Evolutionary conservation across 2,797 vertebrate species (phyloP).

Genomic region (Rhadinocentrus ornatus): DNA sequence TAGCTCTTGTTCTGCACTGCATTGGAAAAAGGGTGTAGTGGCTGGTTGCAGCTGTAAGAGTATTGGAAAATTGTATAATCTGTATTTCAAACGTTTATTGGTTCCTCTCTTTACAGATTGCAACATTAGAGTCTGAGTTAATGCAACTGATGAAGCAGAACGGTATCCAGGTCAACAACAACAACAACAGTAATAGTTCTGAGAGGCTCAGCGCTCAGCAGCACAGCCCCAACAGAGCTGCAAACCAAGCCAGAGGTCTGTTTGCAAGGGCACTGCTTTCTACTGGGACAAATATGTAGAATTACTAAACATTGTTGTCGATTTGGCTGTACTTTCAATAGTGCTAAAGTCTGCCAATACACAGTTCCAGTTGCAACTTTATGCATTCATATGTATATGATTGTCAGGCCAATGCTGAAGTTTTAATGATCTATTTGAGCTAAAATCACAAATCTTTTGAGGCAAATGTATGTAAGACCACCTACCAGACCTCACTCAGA

Average conservation of each 20-base stretch:
- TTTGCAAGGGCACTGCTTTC: constrained; percentile 10
- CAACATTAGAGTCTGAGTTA: constrained; percentile 92
- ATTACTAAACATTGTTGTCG: background rate
- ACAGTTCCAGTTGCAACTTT: background rate
- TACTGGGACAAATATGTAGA: background rate
- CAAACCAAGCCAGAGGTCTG: constrained; percentile 63
- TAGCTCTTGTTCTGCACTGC: constrained; percentile 14
- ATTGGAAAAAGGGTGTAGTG: constrained; percentile 10
- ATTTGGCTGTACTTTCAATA: background rate
- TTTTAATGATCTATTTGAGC: background rate
- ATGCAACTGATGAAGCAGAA: constrained; percentile 96
- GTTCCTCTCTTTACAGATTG: constrained; percentile 83
- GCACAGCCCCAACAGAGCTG: constrained; percentile 42
- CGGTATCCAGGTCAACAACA: constrained; percentile 96
- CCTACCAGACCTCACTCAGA: background rate
- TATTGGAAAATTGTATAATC: constrained; percentile 11
- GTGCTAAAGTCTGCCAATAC: background rate
- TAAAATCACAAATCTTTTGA: background rate
- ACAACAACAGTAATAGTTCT: constrained; percentile 92
- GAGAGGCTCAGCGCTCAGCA: constrained; percentile 64
- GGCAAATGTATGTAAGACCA: background rate
- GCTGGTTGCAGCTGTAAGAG: background rate
- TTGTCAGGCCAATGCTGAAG: background rate
- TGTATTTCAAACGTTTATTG: constrained; percentile 30
- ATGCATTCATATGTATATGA: background rate